Conservation (phyloP, 2,888 invertebrate species). For the Sphaerophoria rueppellii region DNA sequence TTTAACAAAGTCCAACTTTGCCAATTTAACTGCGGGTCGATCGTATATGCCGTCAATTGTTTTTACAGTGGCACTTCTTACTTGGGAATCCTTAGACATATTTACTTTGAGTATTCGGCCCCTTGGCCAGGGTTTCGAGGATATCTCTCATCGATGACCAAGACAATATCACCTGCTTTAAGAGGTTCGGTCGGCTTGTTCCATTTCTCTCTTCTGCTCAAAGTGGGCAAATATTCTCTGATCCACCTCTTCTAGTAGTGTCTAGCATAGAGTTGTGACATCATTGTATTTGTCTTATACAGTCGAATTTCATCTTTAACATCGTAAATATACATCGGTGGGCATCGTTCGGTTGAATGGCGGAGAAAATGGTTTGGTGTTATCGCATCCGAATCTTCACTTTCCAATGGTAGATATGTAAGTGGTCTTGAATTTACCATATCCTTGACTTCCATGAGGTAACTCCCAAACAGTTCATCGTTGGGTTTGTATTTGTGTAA, state of each 20-base stretch:
- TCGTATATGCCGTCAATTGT: not conserved
- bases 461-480: slow-evolving; percentile 7
- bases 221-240: not conserved
- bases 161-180: not conserved
- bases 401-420: not conserved
- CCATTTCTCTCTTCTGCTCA: slow-evolving; percentile 4
- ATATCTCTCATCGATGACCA: slow-evolving; percentile 2
- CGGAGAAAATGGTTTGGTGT: slow-evolving; percentile 5
- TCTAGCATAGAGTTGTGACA: slow-evolving; percentile 13
- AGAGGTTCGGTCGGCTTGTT: not conserved
- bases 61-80: slow-evolving; percentile 7
- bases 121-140: not conserved
- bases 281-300: not conserved
- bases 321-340: not conserved
- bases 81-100: slow-evolving; percentile 1
- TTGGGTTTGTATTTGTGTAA: not conserved
- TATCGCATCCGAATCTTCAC: not conserved
- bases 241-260: slow-evolving; percentile 11
- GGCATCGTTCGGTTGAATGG: not conserved
- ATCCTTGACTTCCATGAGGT: slow-evolving; percentile 6
- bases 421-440: slow-evolving; percentile 5
- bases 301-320: not conserved
- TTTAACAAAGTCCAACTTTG: slow-evolving; percentile 1
- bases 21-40: not conserved
- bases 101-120: not conserved